Evolutionary conservation across 2,113 vertebrate species (phyloP), one percentile per base, ranked within the genome.

Genomic region (Catharus bicknelli): DNA sequence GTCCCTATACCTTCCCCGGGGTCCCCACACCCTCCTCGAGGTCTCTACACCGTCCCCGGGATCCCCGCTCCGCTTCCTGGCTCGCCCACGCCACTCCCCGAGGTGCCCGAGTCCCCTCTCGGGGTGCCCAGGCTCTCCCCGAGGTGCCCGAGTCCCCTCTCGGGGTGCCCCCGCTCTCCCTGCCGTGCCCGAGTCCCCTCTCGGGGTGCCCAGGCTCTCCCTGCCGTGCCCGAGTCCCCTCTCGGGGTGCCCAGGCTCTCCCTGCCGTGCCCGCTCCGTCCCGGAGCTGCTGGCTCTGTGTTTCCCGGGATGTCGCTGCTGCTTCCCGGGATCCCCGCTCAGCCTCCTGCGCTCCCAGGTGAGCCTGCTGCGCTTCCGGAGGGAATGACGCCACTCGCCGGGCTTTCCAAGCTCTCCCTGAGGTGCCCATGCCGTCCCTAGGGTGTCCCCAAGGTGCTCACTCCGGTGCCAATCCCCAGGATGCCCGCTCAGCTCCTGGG

Each of bases 341-440:
- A n/a, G n/a, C n/a, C n/a, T n/a, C n/a, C n/a, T n/a, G 42, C 53
- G 43, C 54, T 68, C 43, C 43, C 34, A 1, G 64, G 11, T 6
- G 43, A 40, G 18, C 14, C 53, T 1, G 64, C 64, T 14, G 34
- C 1, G 7, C 34, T 81, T 81, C 63, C 78, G 10, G 14, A 25
- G 43, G 43, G 34, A 40, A 27, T 11, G 29, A 2, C 43, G 42
- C 53, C 22, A 0, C 78, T n/a, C 34, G 34, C 78, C 5, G 43
- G 5, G 4, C 2, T n/a, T 9, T 2, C 54, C 78, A 0, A 10
- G 54, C 45, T 27, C 18, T 23, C 34, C 0, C 21, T 5, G 53
- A 4, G n/a, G 42, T 47, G 23, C 11, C 17, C 30, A 0, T 3
- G 48, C 40, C 54, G 7, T 5, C 34, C 50, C 22, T 12, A 2